These are phyloP conservation scores for Hippocampus abdominalis DNA, from an alignment of 2,113 vertebrate species.

Conservation along the genomic window DNA sequence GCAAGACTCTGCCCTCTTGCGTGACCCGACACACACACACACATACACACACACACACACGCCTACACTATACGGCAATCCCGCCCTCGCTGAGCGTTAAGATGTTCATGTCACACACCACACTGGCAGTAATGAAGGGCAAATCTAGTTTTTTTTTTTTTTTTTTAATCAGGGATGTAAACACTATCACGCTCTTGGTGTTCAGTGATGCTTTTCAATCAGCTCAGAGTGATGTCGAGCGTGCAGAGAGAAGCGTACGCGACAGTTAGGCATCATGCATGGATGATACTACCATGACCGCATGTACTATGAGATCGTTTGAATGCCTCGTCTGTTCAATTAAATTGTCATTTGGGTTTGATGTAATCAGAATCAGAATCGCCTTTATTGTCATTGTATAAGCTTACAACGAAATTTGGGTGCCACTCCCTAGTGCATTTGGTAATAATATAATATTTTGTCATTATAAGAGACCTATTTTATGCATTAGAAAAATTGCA, in stretches of 20 bases:
- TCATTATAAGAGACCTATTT: too few relatives aligned
- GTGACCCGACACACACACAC: conserved; percentile 59
- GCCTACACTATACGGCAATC: conserved; percentile 19
- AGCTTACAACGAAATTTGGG: too few relatives aligned
- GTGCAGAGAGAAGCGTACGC: background rate
- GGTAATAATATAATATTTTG: too few relatives aligned
- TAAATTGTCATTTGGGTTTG: too few relatives aligned
- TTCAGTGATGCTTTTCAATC: background rate
- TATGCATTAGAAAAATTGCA: background rate
- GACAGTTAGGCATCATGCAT: too few relatives aligned
- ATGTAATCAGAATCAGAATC: too few relatives aligned
- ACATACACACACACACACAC: background rate
- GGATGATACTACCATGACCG: too few relatives aligned
- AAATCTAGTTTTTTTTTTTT: conserved; percentile 34
- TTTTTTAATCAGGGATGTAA: conserved; percentile 27
- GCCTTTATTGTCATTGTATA: too few relatives aligned
- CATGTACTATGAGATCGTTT: too few relatives aligned
- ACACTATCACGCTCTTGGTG: background rate
- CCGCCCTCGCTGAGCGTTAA: conserved; percentile 26
- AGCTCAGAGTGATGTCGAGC: background rate
- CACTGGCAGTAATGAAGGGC: conserved; percentile 38
- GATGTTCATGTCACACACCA: conserved; percentile 42
- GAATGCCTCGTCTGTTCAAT: too few relatives aligned
- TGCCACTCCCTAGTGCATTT: too few relatives aligned
- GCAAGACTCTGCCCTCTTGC: conserved; percentile 51